A percentile compares a stretch with the other conserved stretches of the same genome.
Conservation (phyloP, 2,113 vertebrate species). For the Eira barbara region DNA sequence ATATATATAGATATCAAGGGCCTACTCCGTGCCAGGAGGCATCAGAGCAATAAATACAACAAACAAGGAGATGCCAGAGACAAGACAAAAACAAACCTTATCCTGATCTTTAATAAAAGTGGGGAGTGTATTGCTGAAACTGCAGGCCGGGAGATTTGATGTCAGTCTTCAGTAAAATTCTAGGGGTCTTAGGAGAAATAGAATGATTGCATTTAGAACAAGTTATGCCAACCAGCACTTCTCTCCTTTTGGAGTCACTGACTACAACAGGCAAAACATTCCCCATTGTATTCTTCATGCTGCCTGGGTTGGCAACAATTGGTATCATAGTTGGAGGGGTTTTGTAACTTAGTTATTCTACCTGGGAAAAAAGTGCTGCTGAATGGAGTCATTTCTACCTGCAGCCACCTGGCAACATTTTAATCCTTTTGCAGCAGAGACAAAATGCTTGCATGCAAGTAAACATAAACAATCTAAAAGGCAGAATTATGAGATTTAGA, state of each 20-base stretch:
- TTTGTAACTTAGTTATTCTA: not conserved
- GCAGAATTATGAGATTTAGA: not conserved
- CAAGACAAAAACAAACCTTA: not conserved
- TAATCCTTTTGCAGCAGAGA: not conserved
- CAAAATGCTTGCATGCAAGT: fast-evolving
- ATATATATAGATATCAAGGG: not conserved
- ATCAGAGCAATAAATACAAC: not conserved
- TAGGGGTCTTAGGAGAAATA: not conserved
- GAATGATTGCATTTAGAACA: not conserved
- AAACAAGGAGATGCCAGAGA: not conserved
- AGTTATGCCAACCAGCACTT: not conserved
- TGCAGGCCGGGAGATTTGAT: not conserved
- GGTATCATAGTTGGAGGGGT: not conserved
- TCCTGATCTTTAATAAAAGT: not conserved
- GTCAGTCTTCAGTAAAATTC: not conserved
- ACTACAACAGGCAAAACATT: not conserved
- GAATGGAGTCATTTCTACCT: not conserved
- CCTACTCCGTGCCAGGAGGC: not conserved
- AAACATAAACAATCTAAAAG: not conserved
- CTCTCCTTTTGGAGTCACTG: not conserved
- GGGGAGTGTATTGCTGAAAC: not conserved
- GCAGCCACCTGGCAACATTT: not conserved
- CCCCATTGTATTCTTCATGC: not conserved
- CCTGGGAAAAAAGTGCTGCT: not conserved
- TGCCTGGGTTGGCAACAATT: not conserved